Conservation (phyloP, 2,888 invertebrate genomes). For the Drosophila putrida region DNA sequence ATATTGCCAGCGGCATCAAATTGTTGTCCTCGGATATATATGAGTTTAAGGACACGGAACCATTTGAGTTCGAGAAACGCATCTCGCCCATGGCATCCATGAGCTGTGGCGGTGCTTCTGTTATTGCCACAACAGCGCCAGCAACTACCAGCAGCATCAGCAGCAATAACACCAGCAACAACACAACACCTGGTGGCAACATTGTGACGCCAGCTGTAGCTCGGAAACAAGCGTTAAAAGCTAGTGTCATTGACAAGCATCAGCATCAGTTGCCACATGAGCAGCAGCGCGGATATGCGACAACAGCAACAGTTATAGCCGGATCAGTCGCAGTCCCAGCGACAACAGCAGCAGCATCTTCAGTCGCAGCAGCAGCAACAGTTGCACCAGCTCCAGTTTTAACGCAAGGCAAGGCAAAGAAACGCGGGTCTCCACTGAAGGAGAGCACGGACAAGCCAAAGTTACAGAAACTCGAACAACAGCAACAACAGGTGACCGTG, state of each 20-base stretch:
- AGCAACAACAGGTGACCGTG: conserved; percentile 16
- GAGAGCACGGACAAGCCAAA: conserved; percentile 80
- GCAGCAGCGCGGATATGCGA: conserved; percentile 3
- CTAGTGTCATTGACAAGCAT: conserved; percentile 41
- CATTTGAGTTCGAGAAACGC: conserved; percentile 93
- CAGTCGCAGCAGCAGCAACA: conserved; percentile 3
- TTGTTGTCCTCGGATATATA: conserved; percentile 88
- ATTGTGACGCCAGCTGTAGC: conserved; percentile 23
- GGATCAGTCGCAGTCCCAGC: neutral
- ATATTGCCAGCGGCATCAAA: conserved; percentile 39
- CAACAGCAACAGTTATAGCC: neutral
- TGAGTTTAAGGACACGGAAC: conserved; percentile 95
- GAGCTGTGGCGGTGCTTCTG: conserved; percentile 29
- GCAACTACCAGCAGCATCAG: conserved; percentile 14
- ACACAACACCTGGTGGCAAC: neutral
- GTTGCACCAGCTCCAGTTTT: neutral
- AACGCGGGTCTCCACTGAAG: conserved; percentile 82
- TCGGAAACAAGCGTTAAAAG: conserved; percentile 46
- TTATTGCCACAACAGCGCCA: conserved; percentile 29
- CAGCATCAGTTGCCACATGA: conserved; percentile 41
- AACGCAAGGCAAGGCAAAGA: conserved; percentile 66
- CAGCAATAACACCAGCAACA: neutral
- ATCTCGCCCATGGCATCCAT: conserved; percentile 79
- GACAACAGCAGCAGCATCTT: neutral
- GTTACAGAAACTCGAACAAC: conserved; percentile 58